A percentile compares a stretch with the other conserved stretches of the same genome.
These are phyloP conservation scores for Plestiodon gilberti DNA, from an alignment of 2,113 vertebrate species.

Conservation along the genomic window DNA sequence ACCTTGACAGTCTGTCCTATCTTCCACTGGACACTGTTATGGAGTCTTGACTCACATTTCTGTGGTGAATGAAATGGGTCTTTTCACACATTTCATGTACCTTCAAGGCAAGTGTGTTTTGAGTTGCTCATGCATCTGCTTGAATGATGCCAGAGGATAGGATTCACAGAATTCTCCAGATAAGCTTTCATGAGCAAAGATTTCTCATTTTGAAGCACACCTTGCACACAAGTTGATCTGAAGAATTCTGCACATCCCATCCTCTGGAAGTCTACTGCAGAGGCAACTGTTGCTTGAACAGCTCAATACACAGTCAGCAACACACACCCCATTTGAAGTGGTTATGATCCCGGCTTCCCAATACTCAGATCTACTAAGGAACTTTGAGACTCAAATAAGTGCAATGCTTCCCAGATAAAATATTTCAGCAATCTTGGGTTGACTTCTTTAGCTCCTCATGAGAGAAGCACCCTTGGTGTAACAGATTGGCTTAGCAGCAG, in stretches of 20 bases:
- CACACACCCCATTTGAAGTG: background rate
- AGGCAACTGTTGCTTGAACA: fast-evolving
- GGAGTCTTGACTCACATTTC: background rate
- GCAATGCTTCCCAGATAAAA: background rate
- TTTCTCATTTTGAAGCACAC: no score
- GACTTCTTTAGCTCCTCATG: background rate
- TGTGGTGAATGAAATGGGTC: background rate
- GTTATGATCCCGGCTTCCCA: background rate
- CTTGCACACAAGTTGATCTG: background rate
- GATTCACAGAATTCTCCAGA: background rate
- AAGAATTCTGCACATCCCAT: no score
- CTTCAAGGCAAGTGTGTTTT: background rate
- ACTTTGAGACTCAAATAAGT: background rate
- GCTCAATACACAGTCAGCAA: fast-evolving
- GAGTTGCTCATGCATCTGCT: background rate
- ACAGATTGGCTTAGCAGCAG: background rate
- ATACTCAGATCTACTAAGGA: background rate
- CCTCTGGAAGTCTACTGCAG: background rate
- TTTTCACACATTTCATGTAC: constrained; percentile 1
- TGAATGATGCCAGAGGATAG: background rate
- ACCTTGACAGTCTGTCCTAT: no score
- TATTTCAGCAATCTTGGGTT: background rate
- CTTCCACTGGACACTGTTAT: no score
- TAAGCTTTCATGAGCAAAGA: background rate
- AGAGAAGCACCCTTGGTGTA: background rate